Conservation (phyloP, 2,797 vertebrate species). For the Cossypha dichroa region DNA sequence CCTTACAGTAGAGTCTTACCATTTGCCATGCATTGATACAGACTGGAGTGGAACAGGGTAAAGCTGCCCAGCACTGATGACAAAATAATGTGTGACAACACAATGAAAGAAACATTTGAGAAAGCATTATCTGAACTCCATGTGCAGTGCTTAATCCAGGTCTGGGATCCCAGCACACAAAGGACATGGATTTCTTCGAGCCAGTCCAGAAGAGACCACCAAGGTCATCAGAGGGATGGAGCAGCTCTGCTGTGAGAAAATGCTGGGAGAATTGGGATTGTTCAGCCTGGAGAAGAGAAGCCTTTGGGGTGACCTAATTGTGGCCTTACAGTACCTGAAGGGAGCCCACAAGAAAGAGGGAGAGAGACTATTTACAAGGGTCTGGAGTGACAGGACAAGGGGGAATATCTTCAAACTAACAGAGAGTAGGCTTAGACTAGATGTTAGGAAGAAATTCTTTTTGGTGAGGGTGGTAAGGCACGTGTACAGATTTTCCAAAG, state of each 20-base stretch:
- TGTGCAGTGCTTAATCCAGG: neutral
- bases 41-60: neutral
- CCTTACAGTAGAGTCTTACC: neutral
- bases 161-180: neutral
- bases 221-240: fast-evolving
- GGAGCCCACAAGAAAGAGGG: fast-evolving
- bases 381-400: neutral
- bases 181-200: fast-evolving
- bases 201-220: neutral
- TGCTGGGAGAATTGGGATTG: neutral
- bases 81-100: neutral
- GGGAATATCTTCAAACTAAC: neutral
- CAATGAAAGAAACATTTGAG: neutral
- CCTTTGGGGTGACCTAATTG: neutral
- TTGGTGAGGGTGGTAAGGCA: neutral
- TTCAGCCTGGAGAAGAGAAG: neutral
- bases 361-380: no score
- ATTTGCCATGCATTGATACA: neutral
- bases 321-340: neutral
- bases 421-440: neutral
- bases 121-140: neutral
- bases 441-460: neutral
- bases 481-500: neutral
- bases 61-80: neutral
- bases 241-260: neutral